Percentiles rank a stretch among this genome's conserved stretches.
Conservation (phyloP, 2,888 invertebrate species). For the Dasysyrphus tricinctus region DNA sequence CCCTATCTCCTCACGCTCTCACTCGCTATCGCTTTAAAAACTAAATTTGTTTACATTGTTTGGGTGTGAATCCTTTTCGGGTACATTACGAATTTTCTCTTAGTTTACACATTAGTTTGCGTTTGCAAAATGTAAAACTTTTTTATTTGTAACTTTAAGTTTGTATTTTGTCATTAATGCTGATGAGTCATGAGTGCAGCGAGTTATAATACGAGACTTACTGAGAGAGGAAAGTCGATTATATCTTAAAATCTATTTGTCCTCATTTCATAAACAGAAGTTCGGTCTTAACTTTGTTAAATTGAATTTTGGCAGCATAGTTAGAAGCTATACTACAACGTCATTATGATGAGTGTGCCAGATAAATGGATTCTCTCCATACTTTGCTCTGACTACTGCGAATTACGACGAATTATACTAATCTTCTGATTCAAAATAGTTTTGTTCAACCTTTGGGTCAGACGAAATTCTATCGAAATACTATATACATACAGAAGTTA, state of each 20-base stretch:
- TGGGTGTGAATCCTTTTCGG: slow-evolving; percentile 27
- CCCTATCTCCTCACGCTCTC: background rate
- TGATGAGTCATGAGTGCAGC: slow-evolving; percentile 22
- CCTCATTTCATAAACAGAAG: slow-evolving; percentile 26
- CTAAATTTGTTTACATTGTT: slow-evolving; percentile 60
- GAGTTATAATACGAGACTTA: background rate
- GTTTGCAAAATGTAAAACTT: slow-evolving; percentile 17
- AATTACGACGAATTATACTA: background rate
- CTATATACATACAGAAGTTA: too few species aligned
- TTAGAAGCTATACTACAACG: background rate
- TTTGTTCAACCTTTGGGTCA: background rate
- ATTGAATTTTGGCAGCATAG: slow-evolving; percentile 11
- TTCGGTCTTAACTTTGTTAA: slow-evolving; percentile 1
- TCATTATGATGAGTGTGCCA: background rate
- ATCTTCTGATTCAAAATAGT: background rate
- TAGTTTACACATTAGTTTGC: slow-evolving; percentile 31
- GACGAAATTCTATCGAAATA: background rate
- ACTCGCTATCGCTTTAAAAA: background rate
- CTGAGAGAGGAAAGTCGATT: background rate
- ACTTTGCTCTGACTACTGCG: background rate
- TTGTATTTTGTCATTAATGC: slow-evolving; percentile 38
- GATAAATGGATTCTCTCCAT: background rate
- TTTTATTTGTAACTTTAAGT: slow-evolving; percentile 11
- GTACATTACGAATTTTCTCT: slow-evolving; percentile 30
- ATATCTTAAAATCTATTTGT: slow-evolving; percentile 6